Base-by-base conservation (phyloP, 2,888 invertebrate genomes). In the Hemithea aestivaria region DNA sequence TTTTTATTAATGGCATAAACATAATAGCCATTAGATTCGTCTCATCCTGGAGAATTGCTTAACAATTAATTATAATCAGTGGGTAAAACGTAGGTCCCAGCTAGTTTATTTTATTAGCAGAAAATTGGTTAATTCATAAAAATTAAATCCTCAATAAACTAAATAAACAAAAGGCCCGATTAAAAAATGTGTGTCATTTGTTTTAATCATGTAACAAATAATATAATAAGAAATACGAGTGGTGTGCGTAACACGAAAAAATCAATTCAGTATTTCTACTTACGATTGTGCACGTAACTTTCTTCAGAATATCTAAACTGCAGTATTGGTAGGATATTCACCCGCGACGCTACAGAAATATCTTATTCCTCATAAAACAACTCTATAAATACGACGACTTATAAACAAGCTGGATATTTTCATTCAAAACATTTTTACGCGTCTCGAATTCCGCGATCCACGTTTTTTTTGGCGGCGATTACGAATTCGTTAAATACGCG, bases 241-340 rank as follows among this genome's bases (percentile, higher is more conserved):
- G n/a, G n/a, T n/a, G 16, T 16, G 16, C 16, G 11, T 10, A 1
- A 11, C 7, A 26, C 7, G 2, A 7, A 26, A n/a, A 26, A 26
- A 26, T 6, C 1, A 16, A 16, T 23, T 20, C 10, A 33, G 2
- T 27, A 26, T 26, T 24, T 39, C 34, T 66, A 67, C 67, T 66
- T 53, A 67, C 67, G 48, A 58, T 60, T 42, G 12, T 39, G 43
- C 53, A 41, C 41, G 45, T 46, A 63, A 62, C 56, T 66, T 58
- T 65, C 60, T 58, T 63, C 52, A 20, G 44, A 40, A 44, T 50
- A 38, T 45, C 26, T 41, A 36, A 41, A 48, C 41, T 27, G 27
- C 36, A 37, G 34, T 20, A 49, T 41, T 44, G 27, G 38, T 38
- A 36, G 24, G 37, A 29, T 37, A 37, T 41, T 42, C 48, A 51